phyloP scores from a whole-genome alignment of 2,113 vertebrate species.

The Anarhynchus alexandrinus region DNA sequence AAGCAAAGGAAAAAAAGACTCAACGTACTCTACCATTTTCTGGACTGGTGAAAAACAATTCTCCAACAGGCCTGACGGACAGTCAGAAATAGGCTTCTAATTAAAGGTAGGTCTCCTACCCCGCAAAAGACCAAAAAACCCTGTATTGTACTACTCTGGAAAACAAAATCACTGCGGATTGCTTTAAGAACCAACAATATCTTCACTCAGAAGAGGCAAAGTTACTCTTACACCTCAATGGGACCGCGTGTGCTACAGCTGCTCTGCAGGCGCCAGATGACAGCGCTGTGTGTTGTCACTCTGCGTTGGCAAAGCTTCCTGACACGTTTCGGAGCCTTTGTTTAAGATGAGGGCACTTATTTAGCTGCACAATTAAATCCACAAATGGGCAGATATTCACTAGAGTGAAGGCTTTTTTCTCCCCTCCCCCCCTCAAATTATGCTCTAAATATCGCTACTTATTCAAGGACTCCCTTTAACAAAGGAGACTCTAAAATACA shows the following conservation, averaged over 20 bases:
- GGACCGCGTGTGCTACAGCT: background rate
- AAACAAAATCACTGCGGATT: background rate
- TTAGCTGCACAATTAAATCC: background rate
- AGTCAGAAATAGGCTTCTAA: background rate
- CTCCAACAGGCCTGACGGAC: background rate
- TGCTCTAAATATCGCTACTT: background rate
- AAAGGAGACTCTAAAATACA: background rate
- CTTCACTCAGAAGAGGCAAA: background rate
- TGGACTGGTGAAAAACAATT: background rate
- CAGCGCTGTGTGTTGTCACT: background rate
- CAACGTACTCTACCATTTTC: background rate
- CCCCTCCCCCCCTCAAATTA: background rate
- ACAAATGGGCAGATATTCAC: background rate
- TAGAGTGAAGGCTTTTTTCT: background rate
- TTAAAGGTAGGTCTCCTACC: background rate
- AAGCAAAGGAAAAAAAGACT: background rate
- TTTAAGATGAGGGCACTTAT: background rate
- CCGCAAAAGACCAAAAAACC: background rate
- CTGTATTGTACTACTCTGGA: background rate
- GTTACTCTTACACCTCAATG: background rate
- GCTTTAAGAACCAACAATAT: background rate
- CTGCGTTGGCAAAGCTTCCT: background rate
- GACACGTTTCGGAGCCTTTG: background rate
- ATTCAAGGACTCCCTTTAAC: background rate
- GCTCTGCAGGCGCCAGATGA: conserved; percentile 1